Evolutionary conservation across 2,113 vertebrate species (phyloP), one percentile per base, ranked within the genome.

Genomic region (Neomonachus schauinslandi): DNA sequence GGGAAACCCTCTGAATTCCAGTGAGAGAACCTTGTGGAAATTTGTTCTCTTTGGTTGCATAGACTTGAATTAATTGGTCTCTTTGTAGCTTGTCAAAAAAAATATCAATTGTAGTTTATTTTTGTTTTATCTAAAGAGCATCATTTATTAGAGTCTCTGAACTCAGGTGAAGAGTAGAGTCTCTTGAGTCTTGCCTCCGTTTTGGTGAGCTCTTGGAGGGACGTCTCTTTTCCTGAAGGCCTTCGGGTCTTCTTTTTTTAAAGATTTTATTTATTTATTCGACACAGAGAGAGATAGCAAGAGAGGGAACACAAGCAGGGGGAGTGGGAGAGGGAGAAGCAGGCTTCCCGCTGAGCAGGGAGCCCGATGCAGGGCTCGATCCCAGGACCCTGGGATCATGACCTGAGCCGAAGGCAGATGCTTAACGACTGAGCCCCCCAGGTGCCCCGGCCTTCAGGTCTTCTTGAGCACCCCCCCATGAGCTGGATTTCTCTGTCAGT

Each of bases 61-160:
- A 65, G 57, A 67, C 76, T 31, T 81, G 16, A 85, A 8, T 36
- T 21, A 59, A 16, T 76, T 57, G 61, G 91, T 53, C 51, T 81
- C 51, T 65, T 95, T n/a, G 26, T 57, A 39, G 36, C 18, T 71
- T 65, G 39, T 85, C 88, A 71, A 95, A 94, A 82, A 81, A 77
- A 89, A 4, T 24, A 33, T 26, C 42, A 39, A 5, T 86, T 65
- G 55, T 57, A 28, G 16, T 91, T 95, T 85, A 36, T 89, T 96
- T 93, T 91, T 77, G 72, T 94, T 79, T 72, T 84, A 49, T 84
- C 51, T 96, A 46, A 87, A 93, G 82, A 74, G 1, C 59, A 21
- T 81, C 28, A 33, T 42, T 51, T 67, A 39, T 74, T 69, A 16
- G 80, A 95, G 71, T 71, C n/a, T 80, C 31, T 28, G 36, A 63